A percentile compares a stretch with the other conserved stretches of the same genome.
These are phyloP conservation scores for Eulimnadia texana DNA, from an alignment of 1,140 invertebrate genomes.

Conservation along the genomic window DNA sequence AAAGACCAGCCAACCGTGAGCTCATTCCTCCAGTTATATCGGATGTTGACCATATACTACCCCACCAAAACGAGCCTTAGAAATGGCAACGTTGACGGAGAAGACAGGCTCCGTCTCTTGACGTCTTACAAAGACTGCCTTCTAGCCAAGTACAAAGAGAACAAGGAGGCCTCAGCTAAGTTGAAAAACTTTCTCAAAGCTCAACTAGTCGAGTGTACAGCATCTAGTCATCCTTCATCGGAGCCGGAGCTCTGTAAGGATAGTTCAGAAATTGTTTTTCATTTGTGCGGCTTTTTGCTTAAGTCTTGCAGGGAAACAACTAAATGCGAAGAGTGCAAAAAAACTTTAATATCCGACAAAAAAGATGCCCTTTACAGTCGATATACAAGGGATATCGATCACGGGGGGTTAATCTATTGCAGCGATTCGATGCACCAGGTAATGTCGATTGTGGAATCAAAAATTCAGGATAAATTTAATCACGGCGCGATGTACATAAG, in stretches of 20 bases:
- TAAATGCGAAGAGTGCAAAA: not conserved
- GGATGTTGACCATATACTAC: slow-evolving; percentile 9
- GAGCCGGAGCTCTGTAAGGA: not conserved
- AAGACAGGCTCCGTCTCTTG: not conserved
- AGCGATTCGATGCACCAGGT: not conserved
- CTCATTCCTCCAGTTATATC: slow-evolving; percentile 13
- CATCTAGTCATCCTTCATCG: not conserved
- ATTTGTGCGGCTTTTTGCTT: not conserved
- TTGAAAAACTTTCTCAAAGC: not conserved
- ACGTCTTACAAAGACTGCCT: not conserved
- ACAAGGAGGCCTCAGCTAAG: not conserved
- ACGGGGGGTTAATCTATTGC: not conserved
- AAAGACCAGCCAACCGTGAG: slow-evolving; percentile 14
- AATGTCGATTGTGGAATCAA: not conserved
- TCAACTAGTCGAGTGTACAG: too few species aligned
- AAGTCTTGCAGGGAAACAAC: not conserved
- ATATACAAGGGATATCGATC: too few species aligned
- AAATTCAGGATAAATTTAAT: not conserved
- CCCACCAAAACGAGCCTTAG: not conserved
- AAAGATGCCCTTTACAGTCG: not conserved
- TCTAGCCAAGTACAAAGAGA: not conserved
- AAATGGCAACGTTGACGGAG: slow-evolving; percentile 1
- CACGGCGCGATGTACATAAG: not conserved
- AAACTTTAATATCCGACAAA: not conserved
- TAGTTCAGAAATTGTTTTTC: not conserved